Conservation (phyloP, 2,113 vertebrate genomes). For the Rhinolophus ferrumequinum region DNA sequence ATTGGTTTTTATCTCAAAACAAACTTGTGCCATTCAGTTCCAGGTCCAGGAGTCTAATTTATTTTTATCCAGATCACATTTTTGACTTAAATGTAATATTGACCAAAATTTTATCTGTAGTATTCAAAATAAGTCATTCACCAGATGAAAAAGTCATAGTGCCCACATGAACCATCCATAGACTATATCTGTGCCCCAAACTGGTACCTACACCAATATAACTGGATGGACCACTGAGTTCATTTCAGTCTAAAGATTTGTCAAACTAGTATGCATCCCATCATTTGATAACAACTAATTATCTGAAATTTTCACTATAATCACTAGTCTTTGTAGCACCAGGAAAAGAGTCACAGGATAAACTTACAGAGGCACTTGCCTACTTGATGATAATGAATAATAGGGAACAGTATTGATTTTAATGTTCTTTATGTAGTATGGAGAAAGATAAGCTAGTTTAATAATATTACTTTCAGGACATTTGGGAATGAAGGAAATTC, state of each 20-base stretch:
- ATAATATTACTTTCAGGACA: neutral
- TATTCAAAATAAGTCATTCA: neutral
- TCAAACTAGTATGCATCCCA: neutral
- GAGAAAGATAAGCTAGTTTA: neutral
- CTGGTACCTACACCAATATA: neutral
- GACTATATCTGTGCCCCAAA: neutral
- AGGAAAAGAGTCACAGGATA: neutral
- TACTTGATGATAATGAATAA: neutral
- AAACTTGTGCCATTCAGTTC: neutral
- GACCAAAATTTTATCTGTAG: neutral
- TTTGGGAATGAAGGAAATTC: neutral
- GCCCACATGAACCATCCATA: neutral
- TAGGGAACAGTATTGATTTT: neutral
- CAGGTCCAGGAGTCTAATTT: neutral
- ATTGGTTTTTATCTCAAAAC: neutral
- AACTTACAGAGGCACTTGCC: neutral
- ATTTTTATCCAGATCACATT: neutral
- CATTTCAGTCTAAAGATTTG: slow-evolving; percentile 43
- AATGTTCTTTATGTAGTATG: neutral
- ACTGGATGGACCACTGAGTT: neutral
- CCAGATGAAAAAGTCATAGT: neutral
- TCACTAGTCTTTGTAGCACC: neutral
- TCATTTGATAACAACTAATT: neutral
- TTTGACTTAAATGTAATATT: slow-evolving; percentile 2
- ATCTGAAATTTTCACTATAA: neutral